Evolutionary conservation across 2,113 vertebrate genomes (phyloP).

Genomic region (Rhodinocichla rosea): DNA sequence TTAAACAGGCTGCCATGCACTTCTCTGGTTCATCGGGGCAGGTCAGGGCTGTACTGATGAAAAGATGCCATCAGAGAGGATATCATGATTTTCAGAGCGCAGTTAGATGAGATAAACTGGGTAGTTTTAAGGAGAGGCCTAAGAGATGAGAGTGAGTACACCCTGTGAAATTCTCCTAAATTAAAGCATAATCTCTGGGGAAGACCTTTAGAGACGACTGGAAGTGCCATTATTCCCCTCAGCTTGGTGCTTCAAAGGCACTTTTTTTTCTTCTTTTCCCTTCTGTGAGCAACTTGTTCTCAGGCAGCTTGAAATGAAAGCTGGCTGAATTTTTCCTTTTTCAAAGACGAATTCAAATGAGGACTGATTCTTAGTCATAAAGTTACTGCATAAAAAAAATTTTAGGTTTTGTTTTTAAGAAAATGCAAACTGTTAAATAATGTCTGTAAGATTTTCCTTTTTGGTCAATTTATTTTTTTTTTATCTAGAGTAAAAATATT

Average conservation of each 20-base stretch:
- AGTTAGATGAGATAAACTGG: neutral
- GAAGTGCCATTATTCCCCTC: slow-evolving; percentile 54
- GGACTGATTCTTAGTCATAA: neutral
- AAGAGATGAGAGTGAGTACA: neutral
- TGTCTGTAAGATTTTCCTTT: neutral
- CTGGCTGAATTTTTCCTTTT: neutral
- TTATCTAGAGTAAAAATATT: neutral
- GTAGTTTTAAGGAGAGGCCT: neutral
- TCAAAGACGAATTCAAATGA: neutral
- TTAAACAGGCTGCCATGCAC: neutral
- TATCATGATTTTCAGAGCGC: accelerated
- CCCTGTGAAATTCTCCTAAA: slow-evolving; percentile 20
- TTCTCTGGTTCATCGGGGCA: neutral
- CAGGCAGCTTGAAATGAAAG: slow-evolving; percentile 15
- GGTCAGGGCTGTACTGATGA: neutral
- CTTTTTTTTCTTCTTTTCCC: neutral
- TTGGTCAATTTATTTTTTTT: neutral
- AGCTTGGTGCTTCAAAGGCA: slow-evolving; percentile 58
- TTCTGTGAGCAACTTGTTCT: slow-evolving; percentile 17
- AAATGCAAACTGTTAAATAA: neutral
- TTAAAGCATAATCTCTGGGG: slow-evolving; percentile 43
- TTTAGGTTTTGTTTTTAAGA: neutral
- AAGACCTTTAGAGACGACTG: slow-evolving; percentile 28
- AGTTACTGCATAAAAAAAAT: neutral
- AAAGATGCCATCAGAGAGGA: neutral